Evolutionary conservation across 35 echinoderm and acorn worm species (phyloP), one percentile per base, ranked within the genome.

Genomic region (Diadema setosum): DNA sequence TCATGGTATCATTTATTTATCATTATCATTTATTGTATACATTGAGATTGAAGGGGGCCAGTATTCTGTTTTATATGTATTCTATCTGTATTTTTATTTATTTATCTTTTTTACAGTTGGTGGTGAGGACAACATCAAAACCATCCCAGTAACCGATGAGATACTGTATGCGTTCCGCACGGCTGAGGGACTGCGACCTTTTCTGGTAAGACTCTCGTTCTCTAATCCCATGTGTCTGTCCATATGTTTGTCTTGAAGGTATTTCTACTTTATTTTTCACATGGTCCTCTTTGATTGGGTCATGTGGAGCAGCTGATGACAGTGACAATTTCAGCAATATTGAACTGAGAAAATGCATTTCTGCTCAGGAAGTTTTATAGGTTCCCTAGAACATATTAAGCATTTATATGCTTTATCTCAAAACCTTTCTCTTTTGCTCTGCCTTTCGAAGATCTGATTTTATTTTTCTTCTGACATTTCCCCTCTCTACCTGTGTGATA

Each of bases 161-260:
- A 84, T 95, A 36, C 48, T 87, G 1, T 76, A 90, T 64, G 93
- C 93, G 46, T 95, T 81, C 83, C 83, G 84, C 58, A 90, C 87
- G 34, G 87, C 88, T 30, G 88, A 91, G 57, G 88, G 83, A 23
- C 76, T 95, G 23, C 81, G 93, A 69, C 83, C 93, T 58, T 67
- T 90, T 58, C 69, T 94, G 27, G 93, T 94, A 69, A 94, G 83
- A 76, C 7, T 58, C 7, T 2, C 16, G 8, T 23, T 23, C 25
- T 67, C 20, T 31, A 26, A 18, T 67, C 11, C 12, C 63, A 9
- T 67, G 11, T 29, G 18, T 31, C 63, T 29, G 18, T 31, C 63
- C 63, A 29, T 31, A 18, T 2, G 18, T 31, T 11, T 67, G 63
- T 11, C 12, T 11, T 24, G 29, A 18, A 67, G 25, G 63, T 18